phyloP scores from a whole-genome alignment of 1,140 invertebrate genomes.

The Drosophila gunungcola region DNA sequence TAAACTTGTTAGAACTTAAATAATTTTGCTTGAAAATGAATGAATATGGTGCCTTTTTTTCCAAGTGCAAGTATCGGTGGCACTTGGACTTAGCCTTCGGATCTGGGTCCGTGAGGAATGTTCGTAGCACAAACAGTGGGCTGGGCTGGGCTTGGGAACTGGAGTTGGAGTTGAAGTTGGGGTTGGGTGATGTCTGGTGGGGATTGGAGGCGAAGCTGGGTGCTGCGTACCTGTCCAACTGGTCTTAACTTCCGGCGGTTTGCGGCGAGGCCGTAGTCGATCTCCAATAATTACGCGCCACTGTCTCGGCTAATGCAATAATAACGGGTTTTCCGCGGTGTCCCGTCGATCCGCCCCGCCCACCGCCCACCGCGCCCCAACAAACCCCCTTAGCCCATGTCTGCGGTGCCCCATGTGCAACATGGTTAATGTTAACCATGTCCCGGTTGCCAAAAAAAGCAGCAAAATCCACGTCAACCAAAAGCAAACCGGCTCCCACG shows the following conservation, averaged over 20 bases:
- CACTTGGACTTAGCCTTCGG: constrained; percentile 32
- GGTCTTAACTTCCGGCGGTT: constrained; percentile 70
- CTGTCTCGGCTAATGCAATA: constrained; percentile 55
- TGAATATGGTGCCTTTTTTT: background rate
- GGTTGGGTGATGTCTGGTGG: background rate
- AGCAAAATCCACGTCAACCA: constrained; percentile 25
- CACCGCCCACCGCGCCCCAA: background rate
- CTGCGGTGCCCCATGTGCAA: constrained; percentile 35
- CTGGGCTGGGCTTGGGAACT: constrained; percentile 5
- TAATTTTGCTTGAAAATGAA: background rate
- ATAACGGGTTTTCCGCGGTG: constrained; percentile 56
- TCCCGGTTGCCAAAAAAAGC: constrained; percentile 35
- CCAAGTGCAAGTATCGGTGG: constrained; percentile 10
- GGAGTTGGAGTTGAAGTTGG: constrained; percentile 6
- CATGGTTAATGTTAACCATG: constrained; percentile 51
- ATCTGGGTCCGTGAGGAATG: constrained; percentile 41
- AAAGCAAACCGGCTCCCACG: constrained; percentile 72
- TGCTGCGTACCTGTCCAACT: constrained; percentile 56
- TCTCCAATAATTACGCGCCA: constrained; percentile 69
- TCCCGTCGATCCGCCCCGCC: background rate
- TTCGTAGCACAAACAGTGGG: constrained; percentile 54
- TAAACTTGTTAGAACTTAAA: no score
- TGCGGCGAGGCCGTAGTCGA: constrained; percentile 57
- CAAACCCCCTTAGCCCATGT: background rate
- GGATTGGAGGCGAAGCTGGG: constrained; percentile 7